These are phyloP conservation scores for Eptesicus fuscus DNA, from an alignment of 2,113 vertebrate species.

Conservation along the genomic window DNA sequence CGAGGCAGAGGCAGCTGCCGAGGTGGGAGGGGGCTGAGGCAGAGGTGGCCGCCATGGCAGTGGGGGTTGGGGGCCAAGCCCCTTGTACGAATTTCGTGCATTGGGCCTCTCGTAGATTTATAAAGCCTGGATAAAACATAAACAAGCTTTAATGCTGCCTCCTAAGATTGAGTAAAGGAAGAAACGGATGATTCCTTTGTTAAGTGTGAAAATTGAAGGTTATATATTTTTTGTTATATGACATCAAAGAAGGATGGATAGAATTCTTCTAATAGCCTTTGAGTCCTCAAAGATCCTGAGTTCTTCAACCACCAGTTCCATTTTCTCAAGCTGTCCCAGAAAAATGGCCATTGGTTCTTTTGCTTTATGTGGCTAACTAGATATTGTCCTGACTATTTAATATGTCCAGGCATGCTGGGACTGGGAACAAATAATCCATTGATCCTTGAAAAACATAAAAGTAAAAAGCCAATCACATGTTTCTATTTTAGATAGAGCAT, in stretches of 20 bases:
- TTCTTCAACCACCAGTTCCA: background rate
- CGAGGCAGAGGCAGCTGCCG: no score
- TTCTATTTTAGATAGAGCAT: background rate
- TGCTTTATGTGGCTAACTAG: background rate
- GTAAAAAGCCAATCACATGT: background rate
- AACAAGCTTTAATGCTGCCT: background rate
- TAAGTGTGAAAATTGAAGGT: background rate
- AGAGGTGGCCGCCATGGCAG: no score
- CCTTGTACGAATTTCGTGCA: no score
- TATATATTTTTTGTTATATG: background rate
- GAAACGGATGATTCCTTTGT: background rate
- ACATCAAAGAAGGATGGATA: background rate
- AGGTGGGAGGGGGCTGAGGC: no score
- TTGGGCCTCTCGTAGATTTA: background rate
- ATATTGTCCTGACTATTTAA: background rate
- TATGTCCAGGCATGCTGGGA: background rate
- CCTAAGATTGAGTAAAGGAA: background rate
- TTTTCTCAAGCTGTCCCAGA: background rate
- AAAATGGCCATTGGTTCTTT: background rate
- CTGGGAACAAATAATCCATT: background rate
- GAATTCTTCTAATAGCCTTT: background rate
- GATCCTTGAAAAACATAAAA: background rate
- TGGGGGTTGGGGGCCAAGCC: no score
- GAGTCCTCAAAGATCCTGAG: background rate
- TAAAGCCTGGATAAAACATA: conserved; percentile 1